These are phyloP conservation scores for Atta colombica DNA, from an alignment of 1,140 invertebrate species.

Conservation along the genomic window DNA sequence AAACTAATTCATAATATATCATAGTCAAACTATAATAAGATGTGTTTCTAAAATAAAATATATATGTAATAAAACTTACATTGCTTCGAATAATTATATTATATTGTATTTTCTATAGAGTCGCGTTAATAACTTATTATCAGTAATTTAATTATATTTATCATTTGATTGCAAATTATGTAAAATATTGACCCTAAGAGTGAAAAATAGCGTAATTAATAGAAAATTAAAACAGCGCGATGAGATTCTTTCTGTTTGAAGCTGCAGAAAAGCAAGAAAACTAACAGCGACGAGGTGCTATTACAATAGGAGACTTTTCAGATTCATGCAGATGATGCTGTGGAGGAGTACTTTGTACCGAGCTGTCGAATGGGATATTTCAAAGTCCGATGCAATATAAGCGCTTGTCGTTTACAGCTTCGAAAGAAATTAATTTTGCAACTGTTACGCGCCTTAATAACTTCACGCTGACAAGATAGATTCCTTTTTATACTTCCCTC, in stretches of 20 bases:
- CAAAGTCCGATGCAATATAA: conserved; percentile 77
- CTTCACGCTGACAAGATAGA: conserved; percentile 66
- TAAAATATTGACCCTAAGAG: background rate
- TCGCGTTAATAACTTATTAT: background rate
- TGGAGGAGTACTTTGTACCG: conserved; percentile 62
- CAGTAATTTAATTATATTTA: conserved; percentile 10
- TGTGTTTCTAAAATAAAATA: background rate
- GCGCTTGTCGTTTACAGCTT: conserved; percentile 59
- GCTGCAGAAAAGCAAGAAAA: conserved; percentile 13
- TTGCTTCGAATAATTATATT: background rate
- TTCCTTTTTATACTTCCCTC: conserved; percentile 62
- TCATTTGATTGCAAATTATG: background rate
- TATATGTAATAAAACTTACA: background rate
- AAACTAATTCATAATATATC: conserved; percentile 15
- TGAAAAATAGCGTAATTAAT: background rate
- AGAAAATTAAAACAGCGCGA: conserved; percentile 2
- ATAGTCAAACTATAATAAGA: conserved; percentile 33
- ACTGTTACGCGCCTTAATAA: conserved; percentile 68
- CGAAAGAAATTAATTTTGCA: conserved; percentile 69
- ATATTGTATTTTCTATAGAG: background rate
- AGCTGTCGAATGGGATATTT: conserved; percentile 67
- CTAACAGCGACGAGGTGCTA: background rate
- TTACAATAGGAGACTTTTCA: conserved; percentile 54
- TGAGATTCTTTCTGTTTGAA: background rate
- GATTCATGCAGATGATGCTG: conserved; percentile 66